Evolutionary conservation across 2,113 vertebrate species (phyloP), one percentile per base, ranked within the genome.

Genomic region (Halichoeres trimaculatus): DNA sequence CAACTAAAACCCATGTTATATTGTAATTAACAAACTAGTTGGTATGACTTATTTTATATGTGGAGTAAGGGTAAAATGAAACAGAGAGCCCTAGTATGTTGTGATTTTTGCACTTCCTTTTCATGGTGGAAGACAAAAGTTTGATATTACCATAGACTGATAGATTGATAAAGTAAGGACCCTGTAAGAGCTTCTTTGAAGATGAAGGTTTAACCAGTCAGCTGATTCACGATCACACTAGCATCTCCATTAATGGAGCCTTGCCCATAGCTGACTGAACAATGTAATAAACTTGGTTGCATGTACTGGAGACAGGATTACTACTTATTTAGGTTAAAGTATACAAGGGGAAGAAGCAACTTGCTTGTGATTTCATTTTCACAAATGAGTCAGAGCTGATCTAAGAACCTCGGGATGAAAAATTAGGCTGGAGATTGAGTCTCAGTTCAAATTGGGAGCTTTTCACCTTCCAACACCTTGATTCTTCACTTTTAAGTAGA

Each of bases 251-350:
- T 19, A 9, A 26, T 7, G 7, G 14, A 10, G 54, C 34, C 19
- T 13, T 8, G 10, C 2, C 8, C 16, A 6, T 34, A n/a, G 10
- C 17, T 13, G 1, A 5, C 11, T 24, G 23, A 55, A 35, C 35
- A 10, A 5, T 38, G 13, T 10, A 34, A 69, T 10, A n/a, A 16
- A 11, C 5, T 40, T 19, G 3, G 10, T 16, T 3, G 10, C 10
- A 60, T 2, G 41, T 35, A 20, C 0, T 1, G 0, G 16, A 47
- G 19, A 54, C 22, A 9, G 47, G 6, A 43, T 68, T 20, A 19
- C n/a, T 4, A 64, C 14, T 55, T 52, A 72, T 54, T 69, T 47
- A n/a, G 53, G 43, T 19, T 34, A 36, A 57, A 24, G 58, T 47
- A n/a, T 10, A 26, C 8, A 6, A 24, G 11, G 41, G 66, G 14